Evolutionary conservation across 2,113 vertebrate species (phyloP), one percentile per base, ranked within the genome.

Genomic region (Zonotrichia leucophrys): DNA sequence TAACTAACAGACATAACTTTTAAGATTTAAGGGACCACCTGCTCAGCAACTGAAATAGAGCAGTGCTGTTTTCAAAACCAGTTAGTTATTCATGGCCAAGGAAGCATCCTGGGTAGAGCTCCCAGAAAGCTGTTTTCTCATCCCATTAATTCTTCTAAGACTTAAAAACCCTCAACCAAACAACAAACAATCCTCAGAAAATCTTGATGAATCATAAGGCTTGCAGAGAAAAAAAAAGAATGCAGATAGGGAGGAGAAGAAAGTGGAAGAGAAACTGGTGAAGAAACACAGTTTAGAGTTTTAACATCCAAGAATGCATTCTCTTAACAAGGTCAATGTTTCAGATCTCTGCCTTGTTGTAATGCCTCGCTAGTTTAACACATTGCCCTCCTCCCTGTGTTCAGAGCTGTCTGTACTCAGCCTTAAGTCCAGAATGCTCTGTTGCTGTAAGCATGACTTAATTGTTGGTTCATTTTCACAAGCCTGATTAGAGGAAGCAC

Each of bases 41-140:
- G 87, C 91, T 92, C 83, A 81, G 67, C 56, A 90, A 60, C 76
- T 90, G 90, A 93, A 95, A 94, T 80, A 90, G 69, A 89, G 70
- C 85, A 95, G 4, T 68, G 52, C 15, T 83, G 87, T 88, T 77
- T 90, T 78, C 84, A 75, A 87, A 92, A 53, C 39, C 37, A 58
- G 19, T 24, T 59, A 49, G 64, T 92, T 89, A 81, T 42, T 93
- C 53, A 49, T 49, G 72, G 50, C 25, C 73, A 75, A 81, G 30
- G 66, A 89, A 92, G n/a, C 17, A 64, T 78, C 82, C 70, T 79
- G 80, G 23, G 15, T 95, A 77, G 42, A 86, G 19, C 41, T 94
- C 24, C 52, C 35, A 78, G 66, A 72, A 89, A 75, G 75, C 23
- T 49, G 15, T 56, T 77, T 80, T 81, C 31, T 91, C 37, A 44